Conservation (phyloP, 1,140 invertebrate genomes). For the Ericerus pela region DNA sequence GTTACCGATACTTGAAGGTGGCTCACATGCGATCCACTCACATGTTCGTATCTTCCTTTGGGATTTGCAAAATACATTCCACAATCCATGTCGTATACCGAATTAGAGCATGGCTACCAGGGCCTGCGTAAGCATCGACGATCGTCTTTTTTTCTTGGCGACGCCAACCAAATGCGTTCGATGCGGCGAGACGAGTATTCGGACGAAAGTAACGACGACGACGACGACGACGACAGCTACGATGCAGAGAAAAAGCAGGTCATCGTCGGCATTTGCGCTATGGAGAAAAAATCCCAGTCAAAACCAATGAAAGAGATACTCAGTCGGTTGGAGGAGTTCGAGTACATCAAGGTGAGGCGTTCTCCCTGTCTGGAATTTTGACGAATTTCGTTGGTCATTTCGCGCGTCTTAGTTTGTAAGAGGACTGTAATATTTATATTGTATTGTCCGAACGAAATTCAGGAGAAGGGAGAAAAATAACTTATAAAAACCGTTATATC, state of each 20-base stretch:
- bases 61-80: not conserved
- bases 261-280: constrained; percentile 91
- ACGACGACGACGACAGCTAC: constrained; percentile 37
- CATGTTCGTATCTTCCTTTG: too few relatives aligned
- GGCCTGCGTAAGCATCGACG: constrained; percentile 46
- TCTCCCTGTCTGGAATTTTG: too few relatives aligned
- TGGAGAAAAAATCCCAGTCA: constrained; percentile 96
- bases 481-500: too few relatives aligned
- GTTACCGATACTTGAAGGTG: too few relatives aligned
- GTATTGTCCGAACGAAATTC: too few relatives aligned
- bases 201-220: constrained; percentile 19
- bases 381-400: too few relatives aligned
- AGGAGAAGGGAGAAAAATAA: too few relatives aligned
- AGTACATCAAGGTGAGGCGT: constrained; percentile 83
- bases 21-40: too few relatives aligned
- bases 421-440: too few relatives aligned
- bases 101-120: constrained; percentile 77
- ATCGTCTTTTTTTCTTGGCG: constrained; percentile 49
- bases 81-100: constrained; percentile 62
- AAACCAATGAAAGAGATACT: constrained; percentile 99
- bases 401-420: too few relatives aligned
- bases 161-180: constrained; percentile 17
- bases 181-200: not conserved
- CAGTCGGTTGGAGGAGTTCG: constrained; percentile 83
- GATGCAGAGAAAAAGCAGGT: constrained; percentile 57